These are phyloP conservation scores for Arrhamphus sclerolepis DNA, from an alignment of 2,797 vertebrate genomes.

Conservation along the genomic window DNA sequence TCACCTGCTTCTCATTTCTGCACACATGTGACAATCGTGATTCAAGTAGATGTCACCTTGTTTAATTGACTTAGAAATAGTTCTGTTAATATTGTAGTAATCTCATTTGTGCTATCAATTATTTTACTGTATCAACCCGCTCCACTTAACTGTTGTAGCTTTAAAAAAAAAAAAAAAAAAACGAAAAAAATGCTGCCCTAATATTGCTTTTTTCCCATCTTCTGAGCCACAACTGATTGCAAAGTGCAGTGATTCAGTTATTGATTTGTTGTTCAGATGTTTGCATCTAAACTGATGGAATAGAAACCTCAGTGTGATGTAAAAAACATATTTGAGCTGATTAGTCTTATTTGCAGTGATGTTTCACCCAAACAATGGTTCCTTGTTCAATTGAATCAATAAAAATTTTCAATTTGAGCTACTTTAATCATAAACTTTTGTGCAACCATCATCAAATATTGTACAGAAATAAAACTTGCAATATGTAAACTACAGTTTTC, in stretches of 20 bases:
- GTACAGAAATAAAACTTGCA: constrained; percentile 33
- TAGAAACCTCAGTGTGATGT: constrained; percentile 54
- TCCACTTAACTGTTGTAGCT: constrained; percentile 58
- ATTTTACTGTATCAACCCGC: constrained; percentile 42
- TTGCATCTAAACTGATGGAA: constrained; percentile 40
- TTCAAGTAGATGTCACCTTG: constrained; percentile 44
- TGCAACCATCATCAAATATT: constrained; percentile 33
- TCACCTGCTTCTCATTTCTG: constrained; percentile 53
- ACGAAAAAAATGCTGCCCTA: constrained; percentile 21
- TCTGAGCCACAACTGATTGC: constrained; percentile 54
- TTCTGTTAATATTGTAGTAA: constrained; percentile 34
- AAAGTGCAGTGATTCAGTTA: constrained; percentile 54
- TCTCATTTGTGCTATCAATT: constrained; percentile 37
- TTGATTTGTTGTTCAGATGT: constrained; percentile 43
- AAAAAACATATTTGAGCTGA: constrained; percentile 52
- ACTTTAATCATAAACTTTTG: constrained; percentile 37
- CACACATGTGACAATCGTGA: constrained; percentile 71
- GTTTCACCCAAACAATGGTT: constrained; percentile 57
- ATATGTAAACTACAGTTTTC: constrained; percentile 41
- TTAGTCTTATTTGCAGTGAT: constrained; percentile 65
- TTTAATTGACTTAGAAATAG: constrained; percentile 36
- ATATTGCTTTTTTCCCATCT: constrained; percentile 51
- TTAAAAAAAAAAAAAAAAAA: constrained; percentile 45
- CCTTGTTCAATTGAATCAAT: constrained; percentile 66
- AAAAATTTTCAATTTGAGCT: constrained; percentile 59